Conservation (phyloP, 2,888 invertebrate species). For the Limulus polyphemus region DNA sequence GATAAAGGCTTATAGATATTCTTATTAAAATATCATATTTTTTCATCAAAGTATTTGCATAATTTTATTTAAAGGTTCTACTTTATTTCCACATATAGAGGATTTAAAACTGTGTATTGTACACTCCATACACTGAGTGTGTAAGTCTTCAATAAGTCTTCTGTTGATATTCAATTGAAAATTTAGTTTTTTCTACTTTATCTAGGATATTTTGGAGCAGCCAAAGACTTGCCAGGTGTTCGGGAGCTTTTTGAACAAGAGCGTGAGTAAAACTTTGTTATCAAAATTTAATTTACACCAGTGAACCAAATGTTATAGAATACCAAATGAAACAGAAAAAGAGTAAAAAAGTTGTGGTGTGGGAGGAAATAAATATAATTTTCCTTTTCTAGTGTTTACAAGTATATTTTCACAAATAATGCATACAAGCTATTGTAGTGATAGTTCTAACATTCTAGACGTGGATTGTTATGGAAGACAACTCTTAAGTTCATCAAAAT, state of each 20-base stretch:
- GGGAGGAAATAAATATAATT: neutral
- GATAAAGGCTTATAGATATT: no score
- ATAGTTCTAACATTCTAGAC: no score
- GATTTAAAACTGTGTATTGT: neutral
- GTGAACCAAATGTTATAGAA: neutral
- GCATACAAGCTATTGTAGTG: no score
- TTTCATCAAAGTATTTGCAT: no score
- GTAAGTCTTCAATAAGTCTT: no score
- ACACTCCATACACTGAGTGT: neutral
- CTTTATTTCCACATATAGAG: neutral
- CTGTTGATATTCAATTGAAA: neutral
- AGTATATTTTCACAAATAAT: no score
- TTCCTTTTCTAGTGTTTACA: neutral
- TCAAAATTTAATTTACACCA: neutral
- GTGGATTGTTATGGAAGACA: no score
- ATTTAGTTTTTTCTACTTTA: conserved; percentile 19
- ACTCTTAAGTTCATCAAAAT: no score
- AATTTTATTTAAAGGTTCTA: no score
- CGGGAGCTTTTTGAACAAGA: conserved; percentile 94
- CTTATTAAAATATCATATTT: no score
- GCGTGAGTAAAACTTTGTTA: conserved; percentile 33
- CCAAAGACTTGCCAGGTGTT: conserved; percentile 94
- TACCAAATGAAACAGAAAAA: neutral
- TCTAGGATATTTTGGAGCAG: conserved; percentile 72
- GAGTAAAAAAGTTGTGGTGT: neutral